Evolutionary conservation across 2,113 vertebrate species (phyloP).

Genomic region (Engystomops pustulosus): DNA sequence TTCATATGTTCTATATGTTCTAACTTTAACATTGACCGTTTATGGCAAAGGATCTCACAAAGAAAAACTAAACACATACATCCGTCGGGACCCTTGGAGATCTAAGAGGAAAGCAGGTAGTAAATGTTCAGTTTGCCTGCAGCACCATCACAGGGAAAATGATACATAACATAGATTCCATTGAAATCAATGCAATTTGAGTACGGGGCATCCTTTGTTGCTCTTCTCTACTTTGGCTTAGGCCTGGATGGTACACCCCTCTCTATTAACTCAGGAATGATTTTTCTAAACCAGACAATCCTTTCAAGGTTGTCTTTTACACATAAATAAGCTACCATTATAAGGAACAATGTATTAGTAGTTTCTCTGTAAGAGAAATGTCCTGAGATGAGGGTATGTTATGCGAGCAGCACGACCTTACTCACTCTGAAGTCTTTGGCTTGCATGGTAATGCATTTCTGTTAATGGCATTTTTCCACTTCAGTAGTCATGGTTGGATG

Average conservation of each 20-base stretch:
- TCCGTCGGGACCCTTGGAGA: too few species aligned
- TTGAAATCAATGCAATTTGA: background rate
- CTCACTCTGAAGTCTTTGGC: conserved; percentile 33
- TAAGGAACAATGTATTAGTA: conserved; percentile 10
- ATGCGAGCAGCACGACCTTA: conserved; percentile 17
- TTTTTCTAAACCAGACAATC: background rate
- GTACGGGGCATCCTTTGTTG: background rate
- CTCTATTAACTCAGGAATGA: background rate
- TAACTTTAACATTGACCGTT: too few species aligned
- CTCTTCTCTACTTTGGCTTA: background rate
- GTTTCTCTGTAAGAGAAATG: background rate
- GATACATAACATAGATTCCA: background rate
- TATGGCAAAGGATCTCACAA: too few species aligned
- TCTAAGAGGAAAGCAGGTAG: background rate
- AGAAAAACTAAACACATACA: too few species aligned
- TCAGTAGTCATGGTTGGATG: conserved; percentile 44
- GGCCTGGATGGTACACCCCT: too few species aligned
- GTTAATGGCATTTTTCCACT: conserved; percentile 52
- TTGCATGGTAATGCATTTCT: conserved; percentile 32
- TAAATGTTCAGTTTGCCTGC: background rate
- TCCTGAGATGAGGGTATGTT: background rate
- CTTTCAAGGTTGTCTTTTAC: background rate
- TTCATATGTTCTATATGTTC: too few species aligned
- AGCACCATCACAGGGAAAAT: background rate
- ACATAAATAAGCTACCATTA: background rate